Base-by-base conservation (phyloP, 2,888 invertebrate genomes). In the Mellilla xanthometata region DNA sequence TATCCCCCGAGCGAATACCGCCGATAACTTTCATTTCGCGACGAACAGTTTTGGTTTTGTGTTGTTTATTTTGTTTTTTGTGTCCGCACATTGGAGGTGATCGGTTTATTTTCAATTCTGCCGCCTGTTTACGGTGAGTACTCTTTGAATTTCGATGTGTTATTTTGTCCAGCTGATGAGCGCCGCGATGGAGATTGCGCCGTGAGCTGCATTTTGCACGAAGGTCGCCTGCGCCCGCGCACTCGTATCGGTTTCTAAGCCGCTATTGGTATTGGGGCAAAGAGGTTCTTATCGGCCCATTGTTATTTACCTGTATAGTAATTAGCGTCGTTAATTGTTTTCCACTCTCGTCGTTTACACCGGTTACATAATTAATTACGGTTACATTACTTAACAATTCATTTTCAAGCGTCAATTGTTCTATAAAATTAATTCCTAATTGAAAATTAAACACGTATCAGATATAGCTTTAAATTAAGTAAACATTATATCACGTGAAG, bases 81-180 rank as follows among this genome's bases (percentile, higher is more conserved):
- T 88, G 86, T 74, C 74, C 67, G 65, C 78, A 77, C 72, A 72
- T 85, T 82, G 85, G 84, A 83, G 78, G 82, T 81, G 77, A 75
- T 76, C 74, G 63, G 77, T 79, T 81, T 80, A 77, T 81, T 82
- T 81, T 74, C 76, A 69, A 73, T 73, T 74, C 84, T 67, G 72
- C 72, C 75, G 76, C 71, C 76, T 78, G 79, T 82, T 81, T 81
- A 77, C 82, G 82, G 88, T 89, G 62, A 88, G 88, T 87, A 77
- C 78, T 64, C 62, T 68, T 77, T 81, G 72, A 70, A 75, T 81
- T 80, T 79, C 72, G 75, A 81, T 81, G 70, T 74, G 63, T 72
- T 66, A 68, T 58, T 62, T 65, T 65, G 68, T 70, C 76, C 80
- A 78, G 76, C 76, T 82, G 82, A 83, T 85, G 82, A 77, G 80